Percentiles rank a stretch among this genome's conserved stretches.
These are phyloP conservation scores for Lagria hirta DNA, from an alignment of 2,888 invertebrate species.

Conservation along the genomic window DNA sequence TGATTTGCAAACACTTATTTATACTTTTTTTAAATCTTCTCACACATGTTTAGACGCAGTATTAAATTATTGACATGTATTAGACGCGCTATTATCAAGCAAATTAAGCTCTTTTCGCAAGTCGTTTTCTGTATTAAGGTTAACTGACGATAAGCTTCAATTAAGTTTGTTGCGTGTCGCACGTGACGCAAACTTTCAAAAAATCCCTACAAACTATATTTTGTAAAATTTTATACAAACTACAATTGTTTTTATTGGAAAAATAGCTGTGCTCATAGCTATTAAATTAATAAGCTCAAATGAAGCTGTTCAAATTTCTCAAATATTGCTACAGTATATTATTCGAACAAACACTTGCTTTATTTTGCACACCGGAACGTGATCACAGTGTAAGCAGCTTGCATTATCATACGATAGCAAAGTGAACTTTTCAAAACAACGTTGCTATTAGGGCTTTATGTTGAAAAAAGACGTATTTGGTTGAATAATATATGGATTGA, in stretches of 20 bases:
- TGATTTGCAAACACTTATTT: too few relatives aligned
- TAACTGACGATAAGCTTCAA: conserved; percentile 17
- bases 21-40: too few relatives aligned
- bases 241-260: background rate
- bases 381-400: conserved; percentile 24
- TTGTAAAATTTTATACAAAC: conserved; percentile 13
- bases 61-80: too few relatives aligned
- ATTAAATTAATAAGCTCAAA: too few relatives aligned
- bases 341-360: conserved; percentile 31
- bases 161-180: conserved; percentile 17
- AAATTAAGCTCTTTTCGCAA: conserved; percentile 13
- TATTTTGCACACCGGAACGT: conserved; percentile 27
- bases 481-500: conserved; percentile 26
- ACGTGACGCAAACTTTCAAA: too few relatives aligned
- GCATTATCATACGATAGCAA: conserved; percentile 29
- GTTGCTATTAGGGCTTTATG: conserved; percentile 22
- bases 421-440: conserved; percentile 24
- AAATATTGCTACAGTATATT: conserved; percentile 34
- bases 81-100: too few relatives aligned
- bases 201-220: too few relatives aligned
- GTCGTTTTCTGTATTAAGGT: conserved; percentile 16
- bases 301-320: background rate
- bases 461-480: conserved; percentile 14
- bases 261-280: background rate
- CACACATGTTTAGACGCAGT: too few relatives aligned